Conservation (phyloP, 2,888 invertebrate genomes). For the Cephus pygmeus region DNA sequence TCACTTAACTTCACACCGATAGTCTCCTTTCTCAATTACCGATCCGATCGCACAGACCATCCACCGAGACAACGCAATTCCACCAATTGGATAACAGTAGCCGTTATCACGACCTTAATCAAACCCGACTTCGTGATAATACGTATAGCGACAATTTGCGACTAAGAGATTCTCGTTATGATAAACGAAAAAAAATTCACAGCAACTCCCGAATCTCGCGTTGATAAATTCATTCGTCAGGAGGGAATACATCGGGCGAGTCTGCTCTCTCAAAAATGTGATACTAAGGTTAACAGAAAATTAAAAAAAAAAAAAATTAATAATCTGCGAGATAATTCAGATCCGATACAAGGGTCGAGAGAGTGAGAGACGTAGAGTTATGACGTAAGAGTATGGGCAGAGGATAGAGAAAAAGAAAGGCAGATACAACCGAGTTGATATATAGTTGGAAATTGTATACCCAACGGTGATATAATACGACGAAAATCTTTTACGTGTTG, state of each 20-base stretch:
- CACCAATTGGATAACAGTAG: not conserved
- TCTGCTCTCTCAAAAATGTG: slow-evolving; percentile 46
- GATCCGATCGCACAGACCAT: not conserved
- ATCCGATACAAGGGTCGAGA: not conserved
- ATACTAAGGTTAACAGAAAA: slow-evolving; percentile 48
- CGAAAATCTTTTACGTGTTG: not conserved
- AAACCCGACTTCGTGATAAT: not conserved
- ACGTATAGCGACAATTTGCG: not conserved
- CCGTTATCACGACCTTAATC: not conserved
- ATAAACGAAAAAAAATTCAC: not conserved
- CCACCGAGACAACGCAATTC: not conserved
- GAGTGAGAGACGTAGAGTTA: slow-evolving; percentile 1
- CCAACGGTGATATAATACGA: not conserved
- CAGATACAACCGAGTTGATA: not conserved
- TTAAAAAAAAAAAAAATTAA: not conserved
- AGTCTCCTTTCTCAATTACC: not conserved
- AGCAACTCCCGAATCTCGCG: not conserved
- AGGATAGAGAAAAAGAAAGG: not conserved
- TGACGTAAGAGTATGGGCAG: no score
- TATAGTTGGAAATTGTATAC: not conserved
- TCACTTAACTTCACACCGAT: not conserved
- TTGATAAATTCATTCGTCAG: not conserved
- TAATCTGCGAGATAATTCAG: not conserved
- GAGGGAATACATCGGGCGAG: slow-evolving; percentile 42
- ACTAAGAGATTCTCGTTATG: not conserved